Base-by-base conservation (phyloP, 2,888 invertebrate species). In the Dryomyza anilis region DNA sequence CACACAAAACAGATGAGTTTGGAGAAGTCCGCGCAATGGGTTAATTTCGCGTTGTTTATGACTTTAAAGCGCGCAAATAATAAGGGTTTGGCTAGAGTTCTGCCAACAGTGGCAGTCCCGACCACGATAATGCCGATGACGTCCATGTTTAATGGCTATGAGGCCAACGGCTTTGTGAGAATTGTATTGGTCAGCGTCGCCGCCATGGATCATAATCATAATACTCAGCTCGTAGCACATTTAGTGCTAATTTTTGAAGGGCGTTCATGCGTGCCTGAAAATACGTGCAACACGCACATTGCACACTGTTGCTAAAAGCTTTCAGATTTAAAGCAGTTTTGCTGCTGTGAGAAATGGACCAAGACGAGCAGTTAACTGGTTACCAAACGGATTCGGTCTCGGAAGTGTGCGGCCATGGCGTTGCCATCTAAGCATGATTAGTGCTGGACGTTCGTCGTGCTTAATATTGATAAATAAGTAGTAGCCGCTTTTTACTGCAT, bases 31-130 rank as follows among this genome's bases (percentile, higher is more conserved):
- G 25, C 43, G 30, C 45, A 58, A 10, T 58, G 58, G 45, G 58
- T 58, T 58, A 58, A 58, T 58, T 45, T 55, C 33, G 55, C 55
- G 23, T 10, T 45, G 58, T 58, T 58, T 58, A 58, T 58, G 45
- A 46, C 58, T 45, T 58, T 58, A 43, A 46, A 58, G 58, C 29
- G 58, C n/a, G 7, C 27, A 58, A 55, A 55, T 55, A 55, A 39
- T 55, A 23, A 19, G 12, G 25, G 29, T 8, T 29, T 27, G 58
- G 45, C 43, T 16, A 7, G 16, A 19, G 53, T 1, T 12, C 33
- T 8, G 33, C 7, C 33, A 33, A 33, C 39, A n/a, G n/a, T n/a
- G n/a, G n/a, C n/a, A n/a, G n/a, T n/a, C n/a, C n/a, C n/a, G n/a
- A n/a, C n/a, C n/a, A n/a, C n/a, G n/a, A n/a, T n/a, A n/a, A n/a